Evolutionary conservation across 2,113 vertebrate species (phyloP), one percentile per base, ranked within the genome.

Genomic region (Regulus satrapa): DNA sequence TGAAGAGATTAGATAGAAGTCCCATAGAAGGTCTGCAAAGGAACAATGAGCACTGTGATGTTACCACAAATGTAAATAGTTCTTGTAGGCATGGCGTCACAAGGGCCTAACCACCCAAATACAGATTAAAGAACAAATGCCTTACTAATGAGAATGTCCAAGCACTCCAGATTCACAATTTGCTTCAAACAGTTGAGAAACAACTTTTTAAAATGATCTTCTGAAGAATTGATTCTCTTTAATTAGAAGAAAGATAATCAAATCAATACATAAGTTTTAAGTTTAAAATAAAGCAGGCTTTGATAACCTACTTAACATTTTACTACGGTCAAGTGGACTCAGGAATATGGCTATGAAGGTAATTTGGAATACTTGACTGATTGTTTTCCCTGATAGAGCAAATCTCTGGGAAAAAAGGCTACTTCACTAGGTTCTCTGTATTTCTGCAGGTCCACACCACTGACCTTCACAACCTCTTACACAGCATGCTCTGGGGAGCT

Each of bases 51-150:
- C 59, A 66, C 76, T 62, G 41, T 49, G 67, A 64, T 55, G 43
- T 67, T 93, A 93, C 54, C 74, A 82, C 52, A 95, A 82, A 85
- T 26, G 41, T 87, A 92, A 96, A 94, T 28, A 88, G 62, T 18
- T 75, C 71, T 68, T 72, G 56, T 10, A 87, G 76, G 43, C 69
- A 34, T 34, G 68, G 63, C 26, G 1, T 67, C 81, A 91, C 66
- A 45, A 56, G 24, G 36, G 13, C 40, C 36, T 75, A 76, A 59
- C 36, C 75, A 89, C 41, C 45, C 94, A 89, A 84, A 90, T 21
- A 93, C 14, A 92, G 45, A 92, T 54, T 72, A 64, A 49, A 85
- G 62, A 72, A 32, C n/a, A 94, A 92, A 88, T 88, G 58, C 58
- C 48, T 82, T 56, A 56, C 74, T 85, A 48, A 85, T 29, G 36